These are phyloP conservation scores for Trichogramma pretiosum DNA, from an alignment of 1,140 invertebrate genomes.

Conservation along the genomic window DNA sequence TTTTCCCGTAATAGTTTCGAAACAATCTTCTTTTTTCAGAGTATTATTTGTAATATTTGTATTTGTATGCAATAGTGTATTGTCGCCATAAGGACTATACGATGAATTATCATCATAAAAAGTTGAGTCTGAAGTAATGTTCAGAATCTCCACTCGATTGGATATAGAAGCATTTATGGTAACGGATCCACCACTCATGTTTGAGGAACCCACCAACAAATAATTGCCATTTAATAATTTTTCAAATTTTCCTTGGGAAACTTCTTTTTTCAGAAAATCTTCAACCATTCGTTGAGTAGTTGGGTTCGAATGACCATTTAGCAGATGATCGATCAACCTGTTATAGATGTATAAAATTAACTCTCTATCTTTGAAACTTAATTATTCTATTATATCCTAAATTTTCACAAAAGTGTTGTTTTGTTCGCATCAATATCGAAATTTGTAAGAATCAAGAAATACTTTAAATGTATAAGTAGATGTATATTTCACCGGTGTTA, in stretches of 20 bases:
- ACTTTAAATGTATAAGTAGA: too few species aligned
- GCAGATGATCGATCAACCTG: slow-evolving; percentile 55
- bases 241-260: slow-evolving; percentile 56
- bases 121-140: background rate
- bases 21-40: slow-evolving; percentile 30
- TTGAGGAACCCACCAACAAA: slow-evolving; percentile 49
- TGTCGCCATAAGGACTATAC: slow-evolving; percentile 27
- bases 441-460: too few species aligned
- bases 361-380: background rate
- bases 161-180: slow-evolving; percentile 6
- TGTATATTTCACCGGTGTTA: background rate
- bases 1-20: slow-evolving; percentile 26
- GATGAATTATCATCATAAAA: slow-evolving; percentile 28
- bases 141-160: background rate
- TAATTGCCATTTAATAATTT: slow-evolving; percentile 59
- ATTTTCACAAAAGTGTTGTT: too few species aligned
- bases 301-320: slow-evolving; percentile 52
- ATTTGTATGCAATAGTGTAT: slow-evolving; percentile 25
- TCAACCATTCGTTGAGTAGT: slow-evolving; percentile 58
- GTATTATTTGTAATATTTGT: slow-evolving; percentile 12
- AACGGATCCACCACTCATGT: slow-evolving; percentile 35
- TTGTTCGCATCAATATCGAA: too few species aligned
- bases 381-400: too few species aligned
- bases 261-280: slow-evolving; percentile 56
- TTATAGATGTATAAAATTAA: background rate